phyloP scores from a whole-genome alignment of 1,140 invertebrate species.

The Chironomus striatipennis region DNA sequence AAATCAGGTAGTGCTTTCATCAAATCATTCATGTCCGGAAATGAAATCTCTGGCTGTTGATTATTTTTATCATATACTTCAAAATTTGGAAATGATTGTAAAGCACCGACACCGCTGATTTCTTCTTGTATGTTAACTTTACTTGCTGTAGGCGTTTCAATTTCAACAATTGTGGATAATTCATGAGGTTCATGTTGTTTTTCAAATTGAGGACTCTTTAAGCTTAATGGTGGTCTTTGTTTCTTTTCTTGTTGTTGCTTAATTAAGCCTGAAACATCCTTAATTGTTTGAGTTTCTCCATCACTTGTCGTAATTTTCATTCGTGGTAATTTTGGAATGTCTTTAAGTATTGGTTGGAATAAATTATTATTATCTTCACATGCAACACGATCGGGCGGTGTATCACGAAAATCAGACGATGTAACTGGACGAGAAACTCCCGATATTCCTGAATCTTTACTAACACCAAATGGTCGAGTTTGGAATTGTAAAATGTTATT shows the following conservation, averaged over 20 bases:
- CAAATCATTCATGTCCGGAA: not conserved
- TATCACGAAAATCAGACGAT: conserved; percentile 29
- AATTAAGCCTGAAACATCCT: not conserved
- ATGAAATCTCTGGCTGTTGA: conserved; percentile 27
- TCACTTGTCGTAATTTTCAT: not conserved
- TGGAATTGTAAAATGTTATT: conserved; percentile 29
- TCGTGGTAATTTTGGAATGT: conserved; percentile 28
- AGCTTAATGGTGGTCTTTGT: conserved; percentile 31
- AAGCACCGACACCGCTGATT: not conserved
- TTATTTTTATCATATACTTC: conserved; percentile 33
- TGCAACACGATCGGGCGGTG: conserved; percentile 1
- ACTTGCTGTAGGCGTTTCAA: conserved; percentile 37
- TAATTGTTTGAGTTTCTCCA: not conserved
- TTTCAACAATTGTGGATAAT: conserved; percentile 37
- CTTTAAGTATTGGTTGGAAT: conserved; percentile 26
- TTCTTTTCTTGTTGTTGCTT: not conserved
- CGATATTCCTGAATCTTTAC: conserved; percentile 37
- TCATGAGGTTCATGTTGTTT: conserved; percentile 35
- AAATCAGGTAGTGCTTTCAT: not conserved
- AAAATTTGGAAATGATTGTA: conserved; percentile 34
- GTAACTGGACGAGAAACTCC: conserved; percentile 34
- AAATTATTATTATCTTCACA: not conserved
- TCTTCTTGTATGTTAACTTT: conserved; percentile 29
- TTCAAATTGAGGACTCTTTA: conserved; percentile 34
- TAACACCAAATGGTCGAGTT: conserved; percentile 33